A percentile compares a stretch with the other conserved stretches of the same genome.
phyloP scores from a whole-genome alignment of 2,797 vertebrate species.

The Spheniscus humboldti region DNA sequence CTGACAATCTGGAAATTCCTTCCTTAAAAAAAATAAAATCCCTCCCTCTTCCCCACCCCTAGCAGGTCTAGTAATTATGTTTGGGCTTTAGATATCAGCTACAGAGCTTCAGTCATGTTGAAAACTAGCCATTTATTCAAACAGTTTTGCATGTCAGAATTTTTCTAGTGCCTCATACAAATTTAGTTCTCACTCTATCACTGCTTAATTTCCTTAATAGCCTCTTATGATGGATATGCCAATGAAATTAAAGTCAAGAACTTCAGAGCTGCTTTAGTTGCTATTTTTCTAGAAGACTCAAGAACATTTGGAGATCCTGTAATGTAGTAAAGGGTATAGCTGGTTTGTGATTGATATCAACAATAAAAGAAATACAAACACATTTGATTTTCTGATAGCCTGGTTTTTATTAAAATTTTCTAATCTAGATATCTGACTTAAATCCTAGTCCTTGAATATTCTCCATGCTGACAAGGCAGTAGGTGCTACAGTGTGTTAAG shows the following conservation, averaged over 20 bases:
- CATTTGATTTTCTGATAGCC: not conserved
- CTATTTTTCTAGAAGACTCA: not conserved
- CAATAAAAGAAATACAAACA: not conserved
- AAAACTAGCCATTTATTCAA: not conserved
- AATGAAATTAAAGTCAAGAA: conserved; percentile 8
- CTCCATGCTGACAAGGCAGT: not conserved
- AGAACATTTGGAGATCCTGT: not conserved
- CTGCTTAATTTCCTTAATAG: conserved; percentile 4
- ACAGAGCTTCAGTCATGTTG: not conserved
- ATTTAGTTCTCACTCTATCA: not conserved
- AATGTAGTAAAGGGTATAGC: not conserved
- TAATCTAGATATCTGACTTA: not conserved
- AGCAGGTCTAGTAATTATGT: not conserved
- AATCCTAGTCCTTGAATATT: not conserved
- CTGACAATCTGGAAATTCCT: not conserved
- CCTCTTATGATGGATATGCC: not conserved
- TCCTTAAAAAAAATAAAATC: not conserved
- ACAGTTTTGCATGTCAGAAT: not conserved
- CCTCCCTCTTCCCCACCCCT: rapidly evolving
- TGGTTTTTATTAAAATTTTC: not conserved
- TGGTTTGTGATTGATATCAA: not conserved
- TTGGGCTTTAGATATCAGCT: not conserved
- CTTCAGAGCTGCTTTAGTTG: not conserved
- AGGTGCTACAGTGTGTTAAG: not conserved
- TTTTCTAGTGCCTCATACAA: not conserved